Evolutionary conservation across 2,888 invertebrate genomes (phyloP).

Genomic region (Drosophila lutescens): DNA sequence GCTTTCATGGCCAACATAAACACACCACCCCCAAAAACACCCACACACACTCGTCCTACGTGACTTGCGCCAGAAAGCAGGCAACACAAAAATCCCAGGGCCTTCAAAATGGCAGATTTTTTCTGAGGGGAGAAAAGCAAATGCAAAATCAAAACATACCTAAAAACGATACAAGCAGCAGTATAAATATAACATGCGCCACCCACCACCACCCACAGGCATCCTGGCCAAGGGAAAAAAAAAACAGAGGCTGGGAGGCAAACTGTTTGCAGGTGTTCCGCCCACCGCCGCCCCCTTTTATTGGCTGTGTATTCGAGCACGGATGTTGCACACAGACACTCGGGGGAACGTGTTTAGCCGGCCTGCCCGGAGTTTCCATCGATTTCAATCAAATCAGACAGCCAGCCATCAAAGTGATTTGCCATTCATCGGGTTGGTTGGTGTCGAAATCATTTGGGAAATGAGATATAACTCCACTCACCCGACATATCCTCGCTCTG

Average conservation of each 20-base stretch:
- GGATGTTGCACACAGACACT: slow-evolving; percentile 4
- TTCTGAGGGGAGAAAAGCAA: slow-evolving; percentile 17
- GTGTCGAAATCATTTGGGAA: slow-evolving; percentile 1
- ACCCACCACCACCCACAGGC: slow-evolving; percentile 41
- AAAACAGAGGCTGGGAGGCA: not conserved
- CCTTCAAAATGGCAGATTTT: slow-evolving; percentile 59
- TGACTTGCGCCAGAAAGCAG: slow-evolving; percentile 70
- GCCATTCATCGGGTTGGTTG: slow-evolving; percentile 1
- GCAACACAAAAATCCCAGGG: slow-evolving; percentile 62
- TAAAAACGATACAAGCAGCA: slow-evolving; percentile 60
- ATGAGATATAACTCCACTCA: slow-evolving; percentile 83
- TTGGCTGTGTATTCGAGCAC: not conserved
- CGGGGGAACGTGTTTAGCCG: slow-evolving; percentile 15
- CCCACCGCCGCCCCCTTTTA: slow-evolving; percentile 2
- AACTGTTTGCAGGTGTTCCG: slow-evolving; percentile 37
- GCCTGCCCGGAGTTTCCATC: slow-evolving; percentile 19
- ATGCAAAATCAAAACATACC: slow-evolving; percentile 73
- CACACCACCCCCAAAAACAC: slow-evolving; percentile 13
- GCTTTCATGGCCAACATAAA: slow-evolving; percentile 51
- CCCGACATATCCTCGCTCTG: slow-evolving; percentile 85
- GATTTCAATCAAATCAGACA: slow-evolving; percentile 43
- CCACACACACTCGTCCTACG: slow-evolving; percentile 42
- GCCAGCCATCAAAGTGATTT: slow-evolving; percentile 19
- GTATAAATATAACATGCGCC: slow-evolving; percentile 58
- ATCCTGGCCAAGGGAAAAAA: slow-evolving; percentile 6